Conservation (phyloP, 2,797 vertebrate species). For the Syngnathus rostellatus region DNA sequence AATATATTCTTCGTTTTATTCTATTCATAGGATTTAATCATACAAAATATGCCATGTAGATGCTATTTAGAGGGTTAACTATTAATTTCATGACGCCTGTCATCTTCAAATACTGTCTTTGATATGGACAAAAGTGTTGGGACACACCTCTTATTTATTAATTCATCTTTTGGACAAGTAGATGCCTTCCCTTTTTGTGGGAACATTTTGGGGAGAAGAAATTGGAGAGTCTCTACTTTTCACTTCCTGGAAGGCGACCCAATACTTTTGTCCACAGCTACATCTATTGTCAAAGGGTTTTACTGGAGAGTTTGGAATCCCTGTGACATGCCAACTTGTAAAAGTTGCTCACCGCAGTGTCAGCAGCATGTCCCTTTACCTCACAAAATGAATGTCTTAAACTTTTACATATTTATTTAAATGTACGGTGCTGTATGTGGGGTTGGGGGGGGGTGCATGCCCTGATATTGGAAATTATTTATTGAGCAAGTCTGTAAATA, state of each 20-base stretch:
- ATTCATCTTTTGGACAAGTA: too few species aligned
- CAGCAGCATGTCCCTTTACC: neutral
- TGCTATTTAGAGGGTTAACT: neutral
- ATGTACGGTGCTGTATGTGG: neutral
- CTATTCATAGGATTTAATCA: neutral
- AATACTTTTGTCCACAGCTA: neutral
- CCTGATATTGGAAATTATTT: neutral
- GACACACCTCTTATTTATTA: neutral
- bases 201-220: neutral
- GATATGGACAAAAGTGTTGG: neutral
- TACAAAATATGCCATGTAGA: neutral
- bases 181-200: neutral
- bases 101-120: neutral
- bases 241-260: neutral
- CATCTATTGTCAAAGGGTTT: neutral
- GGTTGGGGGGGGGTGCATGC: neutral
- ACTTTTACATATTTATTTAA: slow-evolving; percentile 2
- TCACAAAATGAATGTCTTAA: slow-evolving; percentile 3
- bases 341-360: neutral
- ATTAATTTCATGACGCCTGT: neutral
- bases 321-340: neutral
- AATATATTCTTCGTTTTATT: neutral
- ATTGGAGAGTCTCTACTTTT: neutral
- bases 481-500: neutral
- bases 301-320: neutral